Base-by-base conservation (phyloP, 2,797 vertebrate species). In the Scolopax bukidnonensis region DNA sequence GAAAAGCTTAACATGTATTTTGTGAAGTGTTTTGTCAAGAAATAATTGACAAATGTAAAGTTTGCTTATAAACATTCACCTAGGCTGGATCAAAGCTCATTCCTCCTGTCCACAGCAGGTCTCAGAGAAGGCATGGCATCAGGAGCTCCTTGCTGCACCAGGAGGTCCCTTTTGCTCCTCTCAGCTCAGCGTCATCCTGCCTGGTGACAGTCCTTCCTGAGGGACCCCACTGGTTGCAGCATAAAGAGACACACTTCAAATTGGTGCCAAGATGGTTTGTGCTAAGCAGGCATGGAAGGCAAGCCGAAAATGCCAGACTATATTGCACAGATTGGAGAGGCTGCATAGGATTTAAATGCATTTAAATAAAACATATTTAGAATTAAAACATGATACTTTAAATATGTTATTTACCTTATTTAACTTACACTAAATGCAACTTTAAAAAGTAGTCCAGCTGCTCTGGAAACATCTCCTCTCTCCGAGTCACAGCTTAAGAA, bases 141-240 rank as follows among this genome's bases (percentile, higher is more conserved):
- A 51, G 61, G 20, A 15, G 68, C 43, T 48, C 14, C 61, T 11
- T 1, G 2, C n/a, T 12, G 76, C 61, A 21, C 69, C 43, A 2
- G 21, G 51, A 53, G 32, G 4, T 36, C 16, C 60, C 3, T 1
- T 15, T 38, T 10, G 0, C 24, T 17, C 18, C 2, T 7, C 36
- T 20, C 3, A 1, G 16, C 50, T 38, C 27, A 19, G 33, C 3
- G 1, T 7, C 48, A 36, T 8, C 27, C 48, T 8, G 25, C 53
- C 16, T 1, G 16, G 54, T 11, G 76, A n/a, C 54, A 53, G 33
- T 11, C 27, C 2, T 16, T 30, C 69, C 43, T 23, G 3, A 4
- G 12, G 30, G 47, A 36, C 21, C 56, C 43, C 50, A 4, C 56
- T 5, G 16, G 41, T 4, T 0, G 25, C n/a, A 3, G 4, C 7